Evolutionary conservation across 2,797 vertebrate species (phyloP), one percentile per base, ranked within the genome.

Genomic region (Spinibarbus caldwelli): DNA sequence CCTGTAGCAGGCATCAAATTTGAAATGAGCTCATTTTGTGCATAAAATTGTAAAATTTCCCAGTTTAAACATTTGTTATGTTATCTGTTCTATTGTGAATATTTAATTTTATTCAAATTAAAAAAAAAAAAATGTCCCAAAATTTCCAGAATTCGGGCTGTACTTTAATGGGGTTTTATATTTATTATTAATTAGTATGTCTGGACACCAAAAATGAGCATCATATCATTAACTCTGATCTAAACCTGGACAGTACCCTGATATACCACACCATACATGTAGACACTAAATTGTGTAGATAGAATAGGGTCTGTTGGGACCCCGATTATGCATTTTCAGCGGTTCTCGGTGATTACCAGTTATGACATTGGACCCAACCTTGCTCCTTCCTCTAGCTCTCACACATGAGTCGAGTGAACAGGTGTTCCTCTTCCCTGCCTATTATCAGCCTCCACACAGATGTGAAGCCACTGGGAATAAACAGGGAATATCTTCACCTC

Each of bases 401-500:
- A 54, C 23, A 41, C 26, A 41, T 21, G 6, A 80, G 29, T 78
- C 67, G 17, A 45, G n/a, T 57, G 29, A 80, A 59, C 43, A 76
- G 71, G 68, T 83, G 66, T 34, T 41, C 36, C 64, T 78, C 26
- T 82, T 80, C 31, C 80, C 29, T 73, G 77, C 47, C 66, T 76
- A 77, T 82, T 82, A 82, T 76, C 78, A 86, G 73, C 47, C 43
- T 29, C 59, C 81, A 45, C 62, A 72, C 85, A 87, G 29, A 52
- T 67, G 71, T 49, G 86, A 81, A 64, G 77, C 52, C 8, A 45
- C 62, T 70, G 84, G 87, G 70, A 82, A 85, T 78, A 79, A 85
- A 72, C 66, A 83, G 80, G 71, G 75, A 84, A 82, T 47, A 31
- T 86, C 83, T 83, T 87, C 43, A 86, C 34, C 72, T 79, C 47